Conservation (phyloP, 2,113 vertebrate genomes). For the Physeter macrocephalus region DNA sequence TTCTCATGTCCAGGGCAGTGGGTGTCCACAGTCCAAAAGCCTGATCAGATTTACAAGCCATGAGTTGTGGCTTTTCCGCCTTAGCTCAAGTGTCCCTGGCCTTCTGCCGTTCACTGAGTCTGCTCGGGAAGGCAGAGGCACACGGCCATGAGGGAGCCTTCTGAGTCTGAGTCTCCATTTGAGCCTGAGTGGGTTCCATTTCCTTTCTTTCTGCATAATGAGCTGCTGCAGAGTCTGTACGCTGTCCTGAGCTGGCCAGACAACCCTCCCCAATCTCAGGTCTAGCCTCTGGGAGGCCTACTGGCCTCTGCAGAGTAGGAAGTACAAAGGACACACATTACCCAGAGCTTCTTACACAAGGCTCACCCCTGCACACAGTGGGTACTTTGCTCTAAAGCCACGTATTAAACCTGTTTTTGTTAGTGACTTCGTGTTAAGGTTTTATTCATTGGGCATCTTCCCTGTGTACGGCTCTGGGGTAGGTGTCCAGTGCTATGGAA, state of each 20-base stretch:
- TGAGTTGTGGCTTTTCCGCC: not conserved
- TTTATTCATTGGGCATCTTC: not conserved
- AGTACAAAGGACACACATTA: accelerated
- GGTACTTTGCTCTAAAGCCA: not conserved
- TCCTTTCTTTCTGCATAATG: not conserved
- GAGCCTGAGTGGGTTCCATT: not conserved
- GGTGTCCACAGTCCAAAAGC: not conserved
- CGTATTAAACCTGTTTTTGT: not conserved
- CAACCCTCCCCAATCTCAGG: not conserved
- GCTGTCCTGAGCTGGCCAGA: not conserved
- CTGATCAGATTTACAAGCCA: not conserved
- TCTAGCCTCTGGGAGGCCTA: not conserved
- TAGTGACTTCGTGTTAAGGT: not conserved
- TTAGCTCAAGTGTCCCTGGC: not conserved
- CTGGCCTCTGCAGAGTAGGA: not conserved
- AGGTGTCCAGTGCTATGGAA: not conserved
- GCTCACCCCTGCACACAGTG: not conserved
- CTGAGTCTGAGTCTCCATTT: no score
- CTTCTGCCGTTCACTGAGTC: not conserved
- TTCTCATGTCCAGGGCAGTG: not conserved
- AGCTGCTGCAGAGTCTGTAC: not conserved
- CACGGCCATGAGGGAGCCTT: not conserved
- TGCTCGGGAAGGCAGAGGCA: not conserved
- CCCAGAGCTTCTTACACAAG: not conserved
- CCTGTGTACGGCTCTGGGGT: not conserved